Percentiles rank a stretch among this genome's conserved stretches.
phyloP scores from a whole-genome alignment of 2,888 invertebrate species.

The Drosophila meridionalis region DNA sequence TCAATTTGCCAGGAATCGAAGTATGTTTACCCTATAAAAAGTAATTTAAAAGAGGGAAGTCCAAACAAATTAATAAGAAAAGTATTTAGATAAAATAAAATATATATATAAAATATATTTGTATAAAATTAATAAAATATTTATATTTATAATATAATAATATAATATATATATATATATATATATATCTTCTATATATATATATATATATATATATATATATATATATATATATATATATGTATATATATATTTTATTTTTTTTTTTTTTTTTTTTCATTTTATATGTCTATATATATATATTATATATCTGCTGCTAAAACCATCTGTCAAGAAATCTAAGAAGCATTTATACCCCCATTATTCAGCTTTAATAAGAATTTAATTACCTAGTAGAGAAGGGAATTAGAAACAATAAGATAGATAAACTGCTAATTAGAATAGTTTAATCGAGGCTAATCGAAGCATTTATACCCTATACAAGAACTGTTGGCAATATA shows the following conservation, averaged over 20 bases:
- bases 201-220: too few species aligned
- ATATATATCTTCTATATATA: too few species aligned
- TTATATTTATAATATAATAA: background rate
- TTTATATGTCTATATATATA: background rate
- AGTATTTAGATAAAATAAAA: background rate
- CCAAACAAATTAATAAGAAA: too few species aligned
- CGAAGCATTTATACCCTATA: background rate
- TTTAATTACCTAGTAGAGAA: conserved; percentile 1
- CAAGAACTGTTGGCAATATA: background rate
- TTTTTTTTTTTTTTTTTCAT: too few species aligned
- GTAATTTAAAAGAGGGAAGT: background rate
- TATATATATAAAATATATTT: background rate
- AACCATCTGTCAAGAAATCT: background rate
- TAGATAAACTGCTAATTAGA: background rate
- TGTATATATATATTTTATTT: background rate
- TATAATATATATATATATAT: too few species aligned
- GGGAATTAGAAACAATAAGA: background rate
- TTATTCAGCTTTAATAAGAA: background rate
- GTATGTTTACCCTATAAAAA: conserved; percentile 24
- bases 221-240: background rate
- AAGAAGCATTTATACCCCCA: conserved; percentile 14
- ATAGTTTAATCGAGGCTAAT: background rate
- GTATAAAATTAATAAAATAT: too few species aligned
- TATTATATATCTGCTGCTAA: background rate
- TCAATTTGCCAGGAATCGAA: conserved; percentile 6